Percentiles rank a stretch among this genome's conserved stretches.
phyloP scores from a whole-genome alignment of 2,113 vertebrate genomes.

The Anoura caudifer region DNA sequence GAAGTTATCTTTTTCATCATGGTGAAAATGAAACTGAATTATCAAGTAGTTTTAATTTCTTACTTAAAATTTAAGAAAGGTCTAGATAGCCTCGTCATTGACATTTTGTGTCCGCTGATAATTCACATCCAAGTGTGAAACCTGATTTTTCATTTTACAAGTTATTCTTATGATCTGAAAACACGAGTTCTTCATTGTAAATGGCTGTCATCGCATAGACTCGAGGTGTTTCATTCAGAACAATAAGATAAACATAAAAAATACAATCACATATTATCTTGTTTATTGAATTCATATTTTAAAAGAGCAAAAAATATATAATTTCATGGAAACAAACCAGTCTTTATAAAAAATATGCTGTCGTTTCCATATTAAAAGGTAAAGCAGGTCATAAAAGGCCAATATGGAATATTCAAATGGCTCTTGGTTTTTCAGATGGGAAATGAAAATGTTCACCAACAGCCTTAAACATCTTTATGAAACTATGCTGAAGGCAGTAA shows the following conservation, averaged over 20 bases:
- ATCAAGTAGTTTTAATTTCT: constrained; percentile 17
- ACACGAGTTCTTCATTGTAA: background rate
- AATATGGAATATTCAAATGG: constrained; percentile 65
- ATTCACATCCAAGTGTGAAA: background rate
- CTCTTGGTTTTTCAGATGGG: constrained; percentile 66
- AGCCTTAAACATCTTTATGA: constrained; percentile 75
- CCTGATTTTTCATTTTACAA: background rate
- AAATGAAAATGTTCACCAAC: constrained; percentile 72
- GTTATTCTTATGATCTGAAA: constrained; percentile 15
- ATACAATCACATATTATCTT: constrained; percentile 31
- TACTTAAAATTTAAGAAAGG: constrained; percentile 5
- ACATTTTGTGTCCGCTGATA: background rate
- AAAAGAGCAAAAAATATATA: constrained; percentile 50
- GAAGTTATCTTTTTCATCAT: background rate
- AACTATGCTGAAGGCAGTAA: constrained; percentile 72
- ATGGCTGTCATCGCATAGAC: constrained; percentile 38
- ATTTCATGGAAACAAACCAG: constrained; percentile 46
- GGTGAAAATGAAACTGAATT: constrained; percentile 24
- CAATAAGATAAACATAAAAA: constrained; percentile 28
- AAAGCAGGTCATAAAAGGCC: constrained; percentile 66
- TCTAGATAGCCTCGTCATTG: background rate
- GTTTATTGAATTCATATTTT: constrained; percentile 58
- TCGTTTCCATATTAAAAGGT: constrained; percentile 69
- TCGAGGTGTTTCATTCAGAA: constrained; percentile 49
- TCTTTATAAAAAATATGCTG: constrained; percentile 61